Base-by-base conservation (phyloP, 2,797 vertebrate genomes). In the Lepilemur septentrionalis region DNA sequence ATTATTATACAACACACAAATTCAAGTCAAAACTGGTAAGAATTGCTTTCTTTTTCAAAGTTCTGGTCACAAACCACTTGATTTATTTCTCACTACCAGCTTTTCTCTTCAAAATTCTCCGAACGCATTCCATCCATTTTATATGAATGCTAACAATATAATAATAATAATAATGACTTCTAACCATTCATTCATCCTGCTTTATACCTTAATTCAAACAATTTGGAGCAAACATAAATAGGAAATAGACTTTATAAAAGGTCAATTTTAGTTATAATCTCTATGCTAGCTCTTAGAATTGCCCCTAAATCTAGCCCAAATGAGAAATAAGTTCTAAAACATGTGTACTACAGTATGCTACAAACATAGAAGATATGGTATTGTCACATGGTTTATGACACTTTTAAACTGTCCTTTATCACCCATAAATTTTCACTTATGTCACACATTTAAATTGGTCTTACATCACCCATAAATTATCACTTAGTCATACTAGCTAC, bases 351-450 rank as follows among this genome's bases (percentile, higher is more conserved):
- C 79, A 72, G 23, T 20, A n/a, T 32, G 75, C 25, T 65, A 2
- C 18, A 78, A 46, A 87, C 35, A 79, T 63, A 91, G 82, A 69
- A 92, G 48, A 84, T 85, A 75, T 2, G 7, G 3, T 61, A 50
- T 82, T 89, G 0, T 61, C 52, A 84, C 90, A 72, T 67, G 50
- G 43, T 55, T n/a, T 72, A 32, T 91, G 50, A 80, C n/a, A 94
- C 23, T 90, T 94, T 52, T 69, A 85, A 83, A 83, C 70, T 96
- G 57, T 67, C 35, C 11, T 82, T 73, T 82, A 79, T 70, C 46
- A 83, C 41, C 38, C 59, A 84, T 89, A 79, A 78, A 88, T 93
- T 95, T 96, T 93, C n/a, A 75, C 69, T 86, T 84, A 32, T 30
- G 17, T 89, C 79, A 55, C 67, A 43, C 14, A 59, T 87, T 82